These are phyloP conservation scores for Mormyrus iriodes DNA, from an alignment of 2,113 vertebrate genomes.

Conservation along the genomic window DNA sequence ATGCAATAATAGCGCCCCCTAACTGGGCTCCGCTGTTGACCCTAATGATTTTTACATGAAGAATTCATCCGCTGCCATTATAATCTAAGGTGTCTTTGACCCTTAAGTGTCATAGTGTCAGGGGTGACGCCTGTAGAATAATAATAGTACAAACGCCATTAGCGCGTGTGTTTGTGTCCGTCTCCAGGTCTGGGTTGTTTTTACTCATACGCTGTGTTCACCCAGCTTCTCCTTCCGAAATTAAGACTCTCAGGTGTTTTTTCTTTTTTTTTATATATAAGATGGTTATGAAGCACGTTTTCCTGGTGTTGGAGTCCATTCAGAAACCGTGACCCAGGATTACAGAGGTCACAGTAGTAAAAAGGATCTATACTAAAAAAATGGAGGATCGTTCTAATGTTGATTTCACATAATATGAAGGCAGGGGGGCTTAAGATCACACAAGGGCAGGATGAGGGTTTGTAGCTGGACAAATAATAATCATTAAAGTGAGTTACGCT, in stretches of 20 bases:
- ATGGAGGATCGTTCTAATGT: not conserved
- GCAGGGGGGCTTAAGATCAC: conserved; percentile 37
- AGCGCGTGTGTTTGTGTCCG: not conserved
- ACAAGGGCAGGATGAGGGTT: conserved; percentile 37
- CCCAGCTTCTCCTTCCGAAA: not conserved
- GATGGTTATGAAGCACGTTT: not conserved
- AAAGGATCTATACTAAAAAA: not conserved
- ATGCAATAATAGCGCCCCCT: not conserved
- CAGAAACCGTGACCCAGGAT: conserved; percentile 26
- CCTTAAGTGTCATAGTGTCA: not conserved
- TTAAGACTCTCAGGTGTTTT: not conserved
- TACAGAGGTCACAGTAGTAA: conserved; percentile 33
- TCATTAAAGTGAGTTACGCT: conserved; percentile 56
- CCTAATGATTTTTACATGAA: not conserved
- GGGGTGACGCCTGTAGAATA: not conserved
- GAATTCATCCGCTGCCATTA: not conserved
- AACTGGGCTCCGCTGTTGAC: too few species aligned
- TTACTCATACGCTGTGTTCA: not conserved
- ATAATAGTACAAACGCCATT: not conserved
- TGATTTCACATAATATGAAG: conserved; percentile 24
- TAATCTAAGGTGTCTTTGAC: not conserved
- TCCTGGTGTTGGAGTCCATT: not conserved
- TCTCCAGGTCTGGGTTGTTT: not conserved
- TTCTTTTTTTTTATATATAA: too few species aligned
- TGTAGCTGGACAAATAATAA: conserved; percentile 52